Base-by-base conservation (phyloP, 2,888 invertebrate species). In the Epinotia bilunana region DNA sequence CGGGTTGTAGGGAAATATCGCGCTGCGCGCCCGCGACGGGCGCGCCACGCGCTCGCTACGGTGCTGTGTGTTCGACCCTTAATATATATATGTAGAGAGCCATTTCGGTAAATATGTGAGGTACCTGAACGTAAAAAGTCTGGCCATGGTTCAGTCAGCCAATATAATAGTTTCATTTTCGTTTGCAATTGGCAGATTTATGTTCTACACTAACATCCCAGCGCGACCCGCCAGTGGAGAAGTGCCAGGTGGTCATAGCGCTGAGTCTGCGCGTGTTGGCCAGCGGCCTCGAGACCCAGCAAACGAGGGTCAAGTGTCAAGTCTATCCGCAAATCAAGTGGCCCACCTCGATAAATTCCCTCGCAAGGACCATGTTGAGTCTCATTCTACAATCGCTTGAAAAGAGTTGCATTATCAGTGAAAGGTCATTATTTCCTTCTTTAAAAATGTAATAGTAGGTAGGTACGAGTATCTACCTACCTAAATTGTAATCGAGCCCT, bases 271-370 rank as follows among this genome's bases (percentile, higher is more conserved):
- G 88, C 0, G 49, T 93, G 39, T 78, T 93, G 20, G 85, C 90
- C 1, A 88, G 86, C 49, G 84, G 87, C 0, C 75, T 87, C 6
- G 80, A 79, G 2, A 13, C 43, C 0, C 77, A 80, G 53, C 53
- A 53, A 4, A 12, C 53, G 2, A 76, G 68, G 0, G 46, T 91
- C 13, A 73, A 68, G 2, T 92, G 92, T 79, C 81, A 82, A 61
- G 91, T 91, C 2, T 92, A 92, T 73, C 90, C 92, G 0, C 53
- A 76, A 2, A 80, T 90, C 23, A 82, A 76, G 62, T 92, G 93
- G 93, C 92, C 93, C 0, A 7, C 64, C 0, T 83, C 86, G 1
- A 78, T 85, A 39, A 83, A 81, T 71, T 13, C 76, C 0, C 77
- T 93, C 0, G 86, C 86, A 0, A 79, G 28, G 2, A 84, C 80